A percentile compares a stretch with the other conserved stretches of the same genome.
Evolutionary conservation across 1,140 invertebrate species (phyloP).

Genomic region (Bathynomus jamesi): DNA sequence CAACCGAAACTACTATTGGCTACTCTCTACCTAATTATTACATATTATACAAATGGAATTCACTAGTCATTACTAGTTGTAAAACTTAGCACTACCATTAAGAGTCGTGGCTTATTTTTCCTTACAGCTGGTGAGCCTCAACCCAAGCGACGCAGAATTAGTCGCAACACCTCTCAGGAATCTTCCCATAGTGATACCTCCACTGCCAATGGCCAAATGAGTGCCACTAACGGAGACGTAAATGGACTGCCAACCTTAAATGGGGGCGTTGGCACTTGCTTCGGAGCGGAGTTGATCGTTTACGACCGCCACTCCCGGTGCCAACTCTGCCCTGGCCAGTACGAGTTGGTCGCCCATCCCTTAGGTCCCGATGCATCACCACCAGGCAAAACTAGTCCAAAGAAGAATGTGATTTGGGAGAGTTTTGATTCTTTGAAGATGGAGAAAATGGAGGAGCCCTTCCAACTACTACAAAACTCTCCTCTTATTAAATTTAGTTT

Average conservation of each 20-base stretch:
- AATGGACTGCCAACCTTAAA: conserved; percentile 1
- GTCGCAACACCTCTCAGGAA: conserved; percentile 21
- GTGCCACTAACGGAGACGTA: background rate
- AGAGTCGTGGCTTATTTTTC: background rate
- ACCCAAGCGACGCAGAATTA: conserved; percentile 33
- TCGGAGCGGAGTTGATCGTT: conserved; percentile 70
- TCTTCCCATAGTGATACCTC: conserved; percentile 7
- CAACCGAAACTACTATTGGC: background rate
- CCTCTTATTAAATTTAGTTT: conserved; percentile 41
- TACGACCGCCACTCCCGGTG: conserved; percentile 85
- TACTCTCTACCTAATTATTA: background rate
- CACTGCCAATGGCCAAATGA: conserved; percentile 8
- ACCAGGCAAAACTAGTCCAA: conserved; percentile 24
- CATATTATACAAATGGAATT: too few species aligned
- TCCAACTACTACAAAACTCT: conserved; percentile 41
- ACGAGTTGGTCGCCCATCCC: conserved; percentile 66
- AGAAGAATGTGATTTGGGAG: conserved; percentile 62
- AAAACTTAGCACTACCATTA: too few species aligned
- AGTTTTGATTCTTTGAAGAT: conserved; percentile 56
- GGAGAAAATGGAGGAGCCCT: conserved; percentile 54
- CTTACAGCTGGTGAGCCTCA: conserved; percentile 28
- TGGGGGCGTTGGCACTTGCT: conserved; percentile 37
- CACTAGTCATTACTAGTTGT: too few species aligned
- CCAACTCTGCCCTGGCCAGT: conserved; percentile 76
- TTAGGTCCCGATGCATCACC: conserved; percentile 32